Evolutionary conservation across 2,888 invertebrate species (phyloP).

Genomic region (Ectobius pallidus): DNA sequence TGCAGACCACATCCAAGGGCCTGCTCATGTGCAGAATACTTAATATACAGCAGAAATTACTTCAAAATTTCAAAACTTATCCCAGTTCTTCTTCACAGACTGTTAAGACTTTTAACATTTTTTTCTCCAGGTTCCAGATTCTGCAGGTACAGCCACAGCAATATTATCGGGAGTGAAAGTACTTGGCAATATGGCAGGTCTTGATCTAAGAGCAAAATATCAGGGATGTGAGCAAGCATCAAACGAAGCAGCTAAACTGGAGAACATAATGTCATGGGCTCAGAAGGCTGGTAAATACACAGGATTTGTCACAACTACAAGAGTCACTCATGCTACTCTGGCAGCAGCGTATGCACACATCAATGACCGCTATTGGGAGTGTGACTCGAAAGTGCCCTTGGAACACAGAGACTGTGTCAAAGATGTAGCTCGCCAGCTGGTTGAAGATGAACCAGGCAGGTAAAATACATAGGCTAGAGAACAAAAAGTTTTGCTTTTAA

Average conservation of each 20-base stretch:
- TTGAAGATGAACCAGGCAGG: slow-evolving; percentile 64
- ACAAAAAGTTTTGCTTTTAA: too few relatives aligned
- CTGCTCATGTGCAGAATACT: too few relatives aligned
- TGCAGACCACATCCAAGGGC: too few relatives aligned
- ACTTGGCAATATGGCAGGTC: slow-evolving; percentile 62
- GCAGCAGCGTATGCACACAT: slow-evolving; percentile 63
- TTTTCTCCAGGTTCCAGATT: slow-evolving; percentile 62
- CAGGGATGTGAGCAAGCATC: slow-evolving; percentile 54
- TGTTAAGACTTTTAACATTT: too few relatives aligned
- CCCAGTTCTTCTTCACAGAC: too few relatives aligned
- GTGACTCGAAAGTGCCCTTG: slow-evolving; percentile 55
- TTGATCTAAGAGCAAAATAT: slow-evolving; percentile 55
- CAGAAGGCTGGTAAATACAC: slow-evolving; percentile 63
- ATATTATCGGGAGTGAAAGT: slow-evolving; percentile 68
- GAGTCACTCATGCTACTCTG: slow-evolving; percentile 70
- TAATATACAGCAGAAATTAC: too few relatives aligned
- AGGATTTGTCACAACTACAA: slow-evolving; percentile 69
- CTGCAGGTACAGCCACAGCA: slow-evolving; percentile 72
- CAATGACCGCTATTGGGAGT: slow-evolving; percentile 65
- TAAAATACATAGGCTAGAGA: too few relatives aligned
- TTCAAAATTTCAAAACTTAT: too few relatives aligned
- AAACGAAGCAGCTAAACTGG: slow-evolving; percentile 52
- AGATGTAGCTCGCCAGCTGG: slow-evolving; percentile 68
- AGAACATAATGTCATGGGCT: slow-evolving; percentile 64
- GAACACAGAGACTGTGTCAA: slow-evolving; percentile 53